Percentiles rank a stretch among this genome's conserved stretches.
Evolutionary conservation across 1,140 invertebrate genomes (phyloP).

Genomic region (Lepidotrigona ventralis): DNA sequence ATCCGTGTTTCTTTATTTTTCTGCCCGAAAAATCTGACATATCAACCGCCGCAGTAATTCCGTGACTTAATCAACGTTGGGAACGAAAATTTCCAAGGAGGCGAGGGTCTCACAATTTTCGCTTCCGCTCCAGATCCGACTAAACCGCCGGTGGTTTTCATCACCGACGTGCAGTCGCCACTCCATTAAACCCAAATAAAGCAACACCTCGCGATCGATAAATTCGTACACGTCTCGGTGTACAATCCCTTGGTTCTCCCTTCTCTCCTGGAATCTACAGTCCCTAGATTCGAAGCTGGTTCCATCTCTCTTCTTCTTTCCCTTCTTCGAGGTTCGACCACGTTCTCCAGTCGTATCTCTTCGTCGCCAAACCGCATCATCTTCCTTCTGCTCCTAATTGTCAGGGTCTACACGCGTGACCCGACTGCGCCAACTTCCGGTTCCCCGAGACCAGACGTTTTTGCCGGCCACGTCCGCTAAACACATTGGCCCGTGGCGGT

Average conservation of each 20-base stretch:
- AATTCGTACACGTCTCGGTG: constrained; percentile 7
- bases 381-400: constrained; percentile 53
- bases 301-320: background rate
- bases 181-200: background rate
- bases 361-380: constrained; percentile 39
- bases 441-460: background rate
- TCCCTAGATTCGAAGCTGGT: background rate
- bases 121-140: background rate
- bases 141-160: background rate
- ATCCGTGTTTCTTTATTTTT: too few relatives aligned
- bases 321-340: background rate
- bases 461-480: constrained; percentile 39
- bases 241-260: background rate
- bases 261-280: background rate
- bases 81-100: background rate
- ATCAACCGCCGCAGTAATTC: background rate
- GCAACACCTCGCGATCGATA: background rate
- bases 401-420: constrained; percentile 51
- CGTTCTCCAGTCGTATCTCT: background rate
- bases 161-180: background rate
- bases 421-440: constrained; percentile 41
- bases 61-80: background rate
- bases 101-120: background rate
- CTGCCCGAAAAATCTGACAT: background rate
- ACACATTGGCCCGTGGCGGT: constrained; percentile 10